These are phyloP conservation scores for Phylloscopus trochiloides DNA, from an alignment of 2,113 vertebrate species.

Conservation along the genomic window DNA sequence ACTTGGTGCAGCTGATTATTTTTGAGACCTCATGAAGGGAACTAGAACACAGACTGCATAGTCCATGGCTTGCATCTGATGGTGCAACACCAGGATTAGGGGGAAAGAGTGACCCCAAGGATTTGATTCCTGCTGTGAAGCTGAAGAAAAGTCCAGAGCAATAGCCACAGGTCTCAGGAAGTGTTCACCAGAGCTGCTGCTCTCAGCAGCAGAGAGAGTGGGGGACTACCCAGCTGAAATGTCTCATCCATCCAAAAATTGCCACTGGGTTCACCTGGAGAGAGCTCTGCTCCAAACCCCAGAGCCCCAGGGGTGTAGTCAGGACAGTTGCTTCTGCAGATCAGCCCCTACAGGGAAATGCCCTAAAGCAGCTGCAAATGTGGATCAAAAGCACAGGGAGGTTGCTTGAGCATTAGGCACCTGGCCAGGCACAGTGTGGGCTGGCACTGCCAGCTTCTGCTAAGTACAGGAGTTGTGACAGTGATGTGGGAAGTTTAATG, in stretches of 20 bases:
- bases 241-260: neutral
- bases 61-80: neutral
- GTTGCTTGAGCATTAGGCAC: neutral
- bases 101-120: neutral
- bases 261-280: neutral
- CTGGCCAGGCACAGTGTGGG: neutral
- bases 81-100: neutral
- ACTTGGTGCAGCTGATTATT: neutral
- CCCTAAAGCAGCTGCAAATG: neutral
- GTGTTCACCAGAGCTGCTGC: neutral
- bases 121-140: neutral
- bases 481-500: neutral
- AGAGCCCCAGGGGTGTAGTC: neutral
- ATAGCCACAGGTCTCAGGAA: neutral
- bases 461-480: neutral
- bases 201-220: neutral
- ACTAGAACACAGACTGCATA: neutral
- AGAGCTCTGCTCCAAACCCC: neutral
- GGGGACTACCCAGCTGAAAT: neutral
- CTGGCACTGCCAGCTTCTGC: neutral
- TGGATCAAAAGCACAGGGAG: neutral
- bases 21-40: neutral
- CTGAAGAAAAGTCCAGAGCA: neutral
- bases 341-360: neutral
- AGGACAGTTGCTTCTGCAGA: neutral